Evolutionary conservation across 1,140 invertebrate species (phyloP).

Genomic region (Drosophila nasuta): DNA sequence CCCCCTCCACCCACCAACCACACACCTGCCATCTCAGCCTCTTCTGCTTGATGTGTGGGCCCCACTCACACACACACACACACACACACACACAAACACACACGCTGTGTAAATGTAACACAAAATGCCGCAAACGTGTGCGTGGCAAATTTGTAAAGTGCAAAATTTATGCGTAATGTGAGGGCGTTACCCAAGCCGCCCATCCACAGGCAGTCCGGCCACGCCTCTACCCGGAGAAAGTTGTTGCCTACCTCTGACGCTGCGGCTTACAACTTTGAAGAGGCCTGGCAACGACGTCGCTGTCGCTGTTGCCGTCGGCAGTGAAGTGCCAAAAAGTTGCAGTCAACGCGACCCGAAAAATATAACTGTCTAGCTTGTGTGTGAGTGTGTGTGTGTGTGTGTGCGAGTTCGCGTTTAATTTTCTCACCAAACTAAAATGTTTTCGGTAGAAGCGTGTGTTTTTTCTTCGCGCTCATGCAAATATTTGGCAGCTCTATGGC

Average conservation of each 20-base stretch:
- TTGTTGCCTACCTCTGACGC: slow-evolving; percentile 24
- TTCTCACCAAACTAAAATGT: slow-evolving; percentile 82
- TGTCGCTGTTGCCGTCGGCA: slow-evolving; percentile 33
- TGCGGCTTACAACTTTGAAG: slow-evolving; percentile 75
- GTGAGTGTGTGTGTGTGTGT: neutral
- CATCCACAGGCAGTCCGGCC: neutral
- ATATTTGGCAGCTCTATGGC: slow-evolving; percentile 70
- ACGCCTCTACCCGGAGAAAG: slow-evolving; percentile 11
- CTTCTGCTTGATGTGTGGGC: neutral
- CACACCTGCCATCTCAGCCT: neutral
- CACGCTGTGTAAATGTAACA: slow-evolving; percentile 70
- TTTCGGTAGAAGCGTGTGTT: slow-evolving; percentile 46
- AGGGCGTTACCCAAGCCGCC: slow-evolving; percentile 63
- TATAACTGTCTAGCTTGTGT: slow-evolving; percentile 68
- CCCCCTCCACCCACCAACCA: neutral
- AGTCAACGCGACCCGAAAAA: slow-evolving; percentile 66
- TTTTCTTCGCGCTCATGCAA: slow-evolving; percentile 74
- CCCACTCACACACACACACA: neutral
- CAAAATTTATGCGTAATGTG: slow-evolving; percentile 83
- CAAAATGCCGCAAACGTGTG: slow-evolving; percentile 81
- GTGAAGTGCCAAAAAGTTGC: slow-evolving; percentile 78
- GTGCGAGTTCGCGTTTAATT: slow-evolving; percentile 68
- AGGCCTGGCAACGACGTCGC: slow-evolving; percentile 49
- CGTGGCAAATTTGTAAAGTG: slow-evolving; percentile 83
- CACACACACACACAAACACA: slow-evolving; percentile 2